These are phyloP conservation scores for Rhinolophus ferrumequinum DNA, from an alignment of 2,113 vertebrate genomes.

Conservation along the genomic window DNA sequence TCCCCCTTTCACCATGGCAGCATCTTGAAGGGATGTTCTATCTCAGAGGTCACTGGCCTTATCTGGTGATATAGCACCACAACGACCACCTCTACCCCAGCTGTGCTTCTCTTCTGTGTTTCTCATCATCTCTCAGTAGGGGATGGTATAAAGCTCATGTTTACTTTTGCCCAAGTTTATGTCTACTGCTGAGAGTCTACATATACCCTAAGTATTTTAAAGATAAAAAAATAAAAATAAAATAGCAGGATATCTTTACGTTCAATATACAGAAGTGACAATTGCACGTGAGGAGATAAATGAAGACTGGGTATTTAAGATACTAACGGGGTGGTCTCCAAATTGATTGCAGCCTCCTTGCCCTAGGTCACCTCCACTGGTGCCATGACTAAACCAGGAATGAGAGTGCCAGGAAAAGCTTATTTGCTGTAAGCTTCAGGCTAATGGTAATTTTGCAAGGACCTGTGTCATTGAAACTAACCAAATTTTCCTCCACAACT, in stretches of 20 bases:
- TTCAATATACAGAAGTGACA: background rate
- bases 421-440: background rate
- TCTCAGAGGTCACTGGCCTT: background rate
- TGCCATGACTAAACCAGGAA: background rate
- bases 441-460: background rate
- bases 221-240: slow-evolving; percentile 16
- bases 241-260: background rate
- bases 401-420: background rate
- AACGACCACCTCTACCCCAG: background rate
- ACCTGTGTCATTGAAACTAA: slow-evolving; percentile 61
- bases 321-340: background rate
- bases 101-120: background rate
- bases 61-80: too few species aligned
- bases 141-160: background rate
- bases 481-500: slow-evolving; percentile 8
- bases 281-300: background rate
- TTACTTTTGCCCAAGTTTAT: background rate
- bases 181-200: background rate
- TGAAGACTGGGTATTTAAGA: background rate
- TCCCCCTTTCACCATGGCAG: too few species aligned
- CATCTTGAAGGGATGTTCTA: background rate
- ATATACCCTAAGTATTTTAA: slow-evolving; percentile 22
- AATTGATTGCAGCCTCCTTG: background rate
- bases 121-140: background rate
- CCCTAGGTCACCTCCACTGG: background rate